phyloP scores from a whole-genome alignment of 2,888 invertebrate species.

The Meiosimyza platycephala region DNA sequence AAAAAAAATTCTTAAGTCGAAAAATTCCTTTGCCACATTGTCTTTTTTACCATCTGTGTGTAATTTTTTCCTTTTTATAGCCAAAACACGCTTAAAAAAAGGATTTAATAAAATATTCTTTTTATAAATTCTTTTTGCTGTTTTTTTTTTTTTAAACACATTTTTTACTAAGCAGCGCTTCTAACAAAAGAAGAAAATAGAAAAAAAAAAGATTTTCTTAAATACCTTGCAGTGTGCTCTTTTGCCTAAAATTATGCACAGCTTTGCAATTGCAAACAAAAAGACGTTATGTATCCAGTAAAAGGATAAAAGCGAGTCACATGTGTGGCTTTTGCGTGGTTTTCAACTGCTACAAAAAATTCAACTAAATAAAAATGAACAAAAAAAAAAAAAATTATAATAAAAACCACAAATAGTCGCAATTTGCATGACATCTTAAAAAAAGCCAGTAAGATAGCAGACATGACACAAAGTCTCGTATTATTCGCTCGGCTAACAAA shows the following conservation, averaged over 20 bases:
- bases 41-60: constrained; percentile 1
- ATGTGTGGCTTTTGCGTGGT: constrained; percentile 28
- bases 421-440: constrained; percentile 7
- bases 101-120: constrained; percentile 29
- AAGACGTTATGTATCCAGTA: not conserved
- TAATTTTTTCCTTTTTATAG: not conserved
- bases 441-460: not conserved
- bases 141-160: constrained; percentile 7
- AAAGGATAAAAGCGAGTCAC: constrained; percentile 1
- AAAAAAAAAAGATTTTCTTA: constrained; percentile 17
- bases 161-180: too few relatives aligned
- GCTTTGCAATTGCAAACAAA: constrained; percentile 2
- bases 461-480: constrained; percentile 12
- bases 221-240: constrained; percentile 19
- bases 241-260: constrained; percentile 29
- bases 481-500: constrained; percentile 19
- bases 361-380: not conserved
- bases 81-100: constrained; percentile 20
- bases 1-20: constrained; percentile 10
- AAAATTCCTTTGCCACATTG: constrained; percentile 23
- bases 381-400: not conserved
- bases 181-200: too few relatives aligned
- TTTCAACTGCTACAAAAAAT: not conserved
- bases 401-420: too few relatives aligned
- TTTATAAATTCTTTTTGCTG: constrained; percentile 16